These are phyloP conservation scores for Aporrectodea caliginosa DNA, from an alignment of 1,140 invertebrate genomes.

Conservation along the genomic window DNA sequence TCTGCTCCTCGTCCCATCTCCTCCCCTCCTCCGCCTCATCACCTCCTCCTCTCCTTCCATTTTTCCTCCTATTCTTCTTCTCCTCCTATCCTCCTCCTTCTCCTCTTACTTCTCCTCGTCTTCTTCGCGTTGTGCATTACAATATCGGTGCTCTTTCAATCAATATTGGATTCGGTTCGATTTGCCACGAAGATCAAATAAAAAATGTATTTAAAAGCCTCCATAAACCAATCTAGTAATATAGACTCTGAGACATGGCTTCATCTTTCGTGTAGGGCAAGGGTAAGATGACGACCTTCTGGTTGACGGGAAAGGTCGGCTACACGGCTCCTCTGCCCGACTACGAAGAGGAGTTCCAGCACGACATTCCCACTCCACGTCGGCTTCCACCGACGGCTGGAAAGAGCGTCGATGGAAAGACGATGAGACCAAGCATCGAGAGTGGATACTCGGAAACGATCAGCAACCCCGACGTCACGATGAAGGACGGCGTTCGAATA, in stretches of 20 bases:
- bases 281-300: constrained; percentile 79
- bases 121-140: too few species aligned
- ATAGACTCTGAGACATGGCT: too few species aligned
- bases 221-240: too few species aligned
- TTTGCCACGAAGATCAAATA: background rate
- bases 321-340: constrained; percentile 76
- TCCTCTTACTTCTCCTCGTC: background rate
- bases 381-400: background rate
- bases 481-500: too few species aligned
- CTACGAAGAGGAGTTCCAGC: constrained; percentile 12
- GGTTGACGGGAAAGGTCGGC: constrained; percentile 76
- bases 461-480: too few species aligned
- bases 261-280: too few species aligned
- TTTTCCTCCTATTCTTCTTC: too few species aligned
- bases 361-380: background rate
- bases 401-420: background rate
- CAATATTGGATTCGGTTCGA: background rate
- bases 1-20: too few species aligned
- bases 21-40: too few species aligned
- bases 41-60: too few species aligned
- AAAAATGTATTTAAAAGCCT: background rate
- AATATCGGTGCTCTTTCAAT: background rate
- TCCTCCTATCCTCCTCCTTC: background rate
- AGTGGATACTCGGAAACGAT: constrained; percentile 10
- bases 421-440: background rate